Evolutionary conservation across 2,113 vertebrate genomes (phyloP).

Genomic region (Python bivittatus): DNA sequence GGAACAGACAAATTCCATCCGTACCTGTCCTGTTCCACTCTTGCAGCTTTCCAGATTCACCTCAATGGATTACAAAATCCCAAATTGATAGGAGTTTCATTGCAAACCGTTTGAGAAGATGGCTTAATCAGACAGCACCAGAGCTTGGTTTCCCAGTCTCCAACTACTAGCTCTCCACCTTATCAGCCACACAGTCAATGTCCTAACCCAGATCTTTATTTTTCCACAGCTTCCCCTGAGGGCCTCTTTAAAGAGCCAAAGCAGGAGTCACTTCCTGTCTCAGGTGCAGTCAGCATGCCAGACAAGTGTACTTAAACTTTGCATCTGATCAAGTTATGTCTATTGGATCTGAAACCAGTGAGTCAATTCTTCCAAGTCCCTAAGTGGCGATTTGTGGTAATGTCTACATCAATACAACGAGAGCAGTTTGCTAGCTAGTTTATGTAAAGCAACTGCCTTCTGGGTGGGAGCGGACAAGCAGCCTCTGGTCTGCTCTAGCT

Average conservation of each 20-base stretch:
- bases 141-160: background rate
- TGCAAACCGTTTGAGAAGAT: background rate
- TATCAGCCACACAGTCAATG: conserved; percentile 4
- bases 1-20: background rate
- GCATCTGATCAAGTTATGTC: conserved; percentile 85
- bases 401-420: conserved; percentile 83
- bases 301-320: conserved; percentile 85
- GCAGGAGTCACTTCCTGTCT: conserved; percentile 65
- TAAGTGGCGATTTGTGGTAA: conserved; percentile 88
- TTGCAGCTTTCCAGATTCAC: background rate
- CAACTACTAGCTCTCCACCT: background rate
- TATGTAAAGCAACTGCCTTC: conserved; percentile 77
- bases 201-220: conserved; percentile 59
- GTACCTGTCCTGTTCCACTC: background rate
- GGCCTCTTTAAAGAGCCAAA: conserved; percentile 66
- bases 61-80: conserved; percentile 12
- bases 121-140: background rate
- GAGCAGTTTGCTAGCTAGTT: conserved; percentile 77
- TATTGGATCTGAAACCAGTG: conserved; percentile 85
- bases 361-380: conserved; percentile 84
- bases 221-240: conserved; percentile 59
- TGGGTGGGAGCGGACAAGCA: conserved; percentile 55
- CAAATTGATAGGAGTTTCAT: background rate
- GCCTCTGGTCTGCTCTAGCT: conserved; percentile 56
- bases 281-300: conserved; percentile 68